These are phyloP conservation scores for Tokudaia tokunoshimensis DNA, from an alignment of 2,797 vertebrate genomes.

Conservation along the genomic window DNA sequence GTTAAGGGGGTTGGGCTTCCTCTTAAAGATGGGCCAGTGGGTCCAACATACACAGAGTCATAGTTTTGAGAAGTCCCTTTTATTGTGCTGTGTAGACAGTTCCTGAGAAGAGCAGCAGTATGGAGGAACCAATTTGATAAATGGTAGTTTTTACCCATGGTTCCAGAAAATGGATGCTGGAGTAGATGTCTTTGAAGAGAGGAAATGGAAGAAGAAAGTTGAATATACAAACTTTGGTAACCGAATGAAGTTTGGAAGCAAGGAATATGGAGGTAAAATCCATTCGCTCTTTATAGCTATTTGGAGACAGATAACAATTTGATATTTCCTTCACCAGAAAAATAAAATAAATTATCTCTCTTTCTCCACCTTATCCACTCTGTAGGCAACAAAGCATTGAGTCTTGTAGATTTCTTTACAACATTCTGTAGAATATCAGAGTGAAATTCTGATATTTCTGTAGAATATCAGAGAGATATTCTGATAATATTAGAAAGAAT, in stretches of 20 bases:
- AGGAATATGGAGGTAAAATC: not conserved
- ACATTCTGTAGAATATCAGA: not conserved
- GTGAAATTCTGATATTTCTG: not conserved
- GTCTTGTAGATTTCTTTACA: not conserved
- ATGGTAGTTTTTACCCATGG: not conserved
- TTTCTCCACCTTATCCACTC: not conserved
- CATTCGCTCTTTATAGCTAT: not conserved
- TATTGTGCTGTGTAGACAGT: not conserved
- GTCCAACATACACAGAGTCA: not conserved
- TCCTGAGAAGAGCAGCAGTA: not conserved
- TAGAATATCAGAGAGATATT: not conserved
- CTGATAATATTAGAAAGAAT: no score
- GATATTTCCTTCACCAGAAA: conserved; percentile 2
- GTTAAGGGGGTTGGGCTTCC: not conserved
- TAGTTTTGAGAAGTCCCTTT: not conserved
- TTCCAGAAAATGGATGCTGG: not conserved
- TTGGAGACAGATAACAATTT: not conserved
- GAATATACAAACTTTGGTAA: not conserved
- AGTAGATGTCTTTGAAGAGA: not conserved
- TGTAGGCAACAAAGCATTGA: not conserved
- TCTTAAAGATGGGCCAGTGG: not conserved
- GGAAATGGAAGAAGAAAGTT: no score
- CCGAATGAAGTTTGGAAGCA: not conserved
- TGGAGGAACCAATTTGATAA: not conserved
- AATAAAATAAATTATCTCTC: not conserved